Conservation (phyloP, 1,140 invertebrate species). For the Lutraria rhynchaena region DNA sequence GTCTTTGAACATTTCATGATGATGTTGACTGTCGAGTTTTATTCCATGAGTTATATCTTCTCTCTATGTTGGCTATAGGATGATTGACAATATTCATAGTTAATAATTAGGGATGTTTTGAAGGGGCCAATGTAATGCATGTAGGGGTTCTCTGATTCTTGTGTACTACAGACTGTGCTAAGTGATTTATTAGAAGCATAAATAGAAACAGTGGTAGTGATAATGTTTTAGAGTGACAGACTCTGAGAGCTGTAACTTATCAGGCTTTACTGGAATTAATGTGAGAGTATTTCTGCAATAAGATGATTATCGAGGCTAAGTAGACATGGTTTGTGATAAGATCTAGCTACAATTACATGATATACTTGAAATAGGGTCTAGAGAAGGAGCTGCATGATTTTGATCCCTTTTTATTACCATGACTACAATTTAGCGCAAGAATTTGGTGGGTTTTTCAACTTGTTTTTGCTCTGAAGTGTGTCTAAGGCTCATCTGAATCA, state of each 20-base stretch:
- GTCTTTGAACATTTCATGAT: too few species aligned
- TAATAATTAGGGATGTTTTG: constrained; percentile 16
- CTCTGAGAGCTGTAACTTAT: not conserved
- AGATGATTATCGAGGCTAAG: constrained; percentile 25
- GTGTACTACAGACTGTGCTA: not conserved
- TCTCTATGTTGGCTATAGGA: too few species aligned
- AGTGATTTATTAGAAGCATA: constrained; percentile 38
- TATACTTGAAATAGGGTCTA: constrained; percentile 27
- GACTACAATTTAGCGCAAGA: too few species aligned
- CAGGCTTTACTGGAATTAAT: not conserved
- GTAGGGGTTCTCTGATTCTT: constrained; percentile 41
- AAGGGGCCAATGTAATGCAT: constrained; percentile 18
- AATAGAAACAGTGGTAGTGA: constrained; percentile 41
- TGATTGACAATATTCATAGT: constrained; percentile 14
- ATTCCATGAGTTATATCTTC: too few species aligned
- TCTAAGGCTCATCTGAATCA: too few species aligned
- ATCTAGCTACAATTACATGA: constrained; percentile 36
- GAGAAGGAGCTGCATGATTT: constrained; percentile 6
- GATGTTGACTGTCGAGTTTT: too few species aligned
- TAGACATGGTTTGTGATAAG: constrained; percentile 24
- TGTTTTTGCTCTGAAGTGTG: too few species aligned
- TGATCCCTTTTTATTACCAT: not conserved
- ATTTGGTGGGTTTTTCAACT: too few species aligned
- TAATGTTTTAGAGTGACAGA: constrained; percentile 32
- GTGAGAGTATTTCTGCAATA: constrained; percentile 1